Evolutionary conservation across 2,888 invertebrate genomes (phyloP).

Genomic region (Vandiemenella viatica): DNA sequence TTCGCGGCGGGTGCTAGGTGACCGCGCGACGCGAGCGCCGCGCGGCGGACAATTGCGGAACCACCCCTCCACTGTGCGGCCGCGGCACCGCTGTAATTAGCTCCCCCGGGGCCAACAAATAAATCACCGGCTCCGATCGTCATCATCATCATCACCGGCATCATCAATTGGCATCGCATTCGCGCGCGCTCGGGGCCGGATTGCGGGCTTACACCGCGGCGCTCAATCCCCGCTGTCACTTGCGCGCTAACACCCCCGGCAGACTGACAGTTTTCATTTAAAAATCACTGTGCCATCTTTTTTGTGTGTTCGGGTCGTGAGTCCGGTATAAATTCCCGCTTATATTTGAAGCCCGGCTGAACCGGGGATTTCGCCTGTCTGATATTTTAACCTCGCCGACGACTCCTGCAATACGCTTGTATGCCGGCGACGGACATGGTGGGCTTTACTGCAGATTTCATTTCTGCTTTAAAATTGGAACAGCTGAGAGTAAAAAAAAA

Average conservation of each 20-base stretch:
- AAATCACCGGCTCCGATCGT: slow-evolving; percentile 1
- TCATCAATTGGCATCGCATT: slow-evolving; percentile 10
- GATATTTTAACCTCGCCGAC: not conserved
- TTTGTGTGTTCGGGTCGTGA: too few relatives aligned
- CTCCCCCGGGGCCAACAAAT: slow-evolving; percentile 1
- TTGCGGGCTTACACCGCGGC: too few relatives aligned
- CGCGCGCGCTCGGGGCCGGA: too few relatives aligned
- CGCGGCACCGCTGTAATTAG: slow-evolving; percentile 1
- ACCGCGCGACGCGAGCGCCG: not conserved
- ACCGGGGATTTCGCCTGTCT: not conserved
- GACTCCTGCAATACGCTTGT: too few relatives aligned
- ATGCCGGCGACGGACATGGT: not conserved
- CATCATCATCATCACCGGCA: slow-evolving; percentile 3
- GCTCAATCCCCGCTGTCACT: not conserved
- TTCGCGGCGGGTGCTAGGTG: not conserved
- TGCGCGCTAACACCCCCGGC: not conserved
- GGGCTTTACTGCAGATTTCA: slow-evolving; percentile 1
- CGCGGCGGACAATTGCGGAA: slow-evolving; percentile 1
- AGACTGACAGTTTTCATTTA: slow-evolving; percentile 4
- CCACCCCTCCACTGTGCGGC: not conserved
- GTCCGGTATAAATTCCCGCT: not conserved
- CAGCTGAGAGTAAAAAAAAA: not conserved
- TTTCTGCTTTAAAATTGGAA: slow-evolving; percentile 2
- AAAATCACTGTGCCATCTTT: slow-evolving; percentile 3
- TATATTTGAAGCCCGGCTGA: not conserved